Percentiles rank a stretch among this genome's conserved stretches.
These are phyloP conservation scores for Zaprionus africanus DNA, from an alignment of 1,140 invertebrate genomes.

Conservation along the genomic window DNA sequence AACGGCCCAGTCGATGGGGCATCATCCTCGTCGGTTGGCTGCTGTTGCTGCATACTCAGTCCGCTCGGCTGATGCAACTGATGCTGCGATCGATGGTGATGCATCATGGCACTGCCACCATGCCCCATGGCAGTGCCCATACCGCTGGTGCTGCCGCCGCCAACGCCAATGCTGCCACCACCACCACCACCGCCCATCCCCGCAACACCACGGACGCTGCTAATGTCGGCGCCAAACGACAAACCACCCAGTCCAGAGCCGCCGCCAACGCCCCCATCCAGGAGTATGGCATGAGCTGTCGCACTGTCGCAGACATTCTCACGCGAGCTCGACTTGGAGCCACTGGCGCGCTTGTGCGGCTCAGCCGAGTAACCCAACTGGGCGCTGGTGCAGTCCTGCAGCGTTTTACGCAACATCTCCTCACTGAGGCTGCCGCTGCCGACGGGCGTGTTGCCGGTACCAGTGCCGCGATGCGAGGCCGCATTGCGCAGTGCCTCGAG, in stretches of 20 bases:
- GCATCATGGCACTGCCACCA: slow-evolving; percentile 59
- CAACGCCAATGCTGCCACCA: slow-evolving; percentile 40
- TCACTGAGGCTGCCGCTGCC: slow-evolving; percentile 87
- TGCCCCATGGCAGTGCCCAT: slow-evolving; percentile 57
- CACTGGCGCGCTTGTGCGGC: slow-evolving; percentile 87
- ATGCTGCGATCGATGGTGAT: slow-evolving; percentile 82
- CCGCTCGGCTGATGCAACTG: slow-evolving; percentile 77
- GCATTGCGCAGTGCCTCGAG: slow-evolving; percentile 93
- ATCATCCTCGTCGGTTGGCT: slow-evolving; percentile 87
- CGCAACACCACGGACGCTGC: slow-evolving; percentile 42
- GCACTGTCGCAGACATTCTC: slow-evolving; percentile 88
- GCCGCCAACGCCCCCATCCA: slow-evolving; percentile 61
- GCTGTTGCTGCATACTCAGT: slow-evolving; percentile 57
- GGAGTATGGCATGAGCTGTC: slow-evolving; percentile 84
- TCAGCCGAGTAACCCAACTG: slow-evolving; percentile 85
- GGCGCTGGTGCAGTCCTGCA: slow-evolving; percentile 87
- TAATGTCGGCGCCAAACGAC: slow-evolving; percentile 64
- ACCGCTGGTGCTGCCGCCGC: slow-evolving; percentile 24
- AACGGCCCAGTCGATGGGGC: slow-evolving; percentile 90
- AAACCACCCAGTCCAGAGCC: slow-evolving; percentile 54
- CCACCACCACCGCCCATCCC: slow-evolving; percentile 21
- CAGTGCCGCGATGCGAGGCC: slow-evolving; percentile 88
- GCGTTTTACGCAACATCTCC: slow-evolving; percentile 87
- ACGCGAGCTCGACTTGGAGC: slow-evolving; percentile 85
- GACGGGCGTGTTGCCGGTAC: slow-evolving; percentile 86